Conservation (phyloP, 2,888 invertebrate genomes). For the Drosophila tanythrix region DNA sequence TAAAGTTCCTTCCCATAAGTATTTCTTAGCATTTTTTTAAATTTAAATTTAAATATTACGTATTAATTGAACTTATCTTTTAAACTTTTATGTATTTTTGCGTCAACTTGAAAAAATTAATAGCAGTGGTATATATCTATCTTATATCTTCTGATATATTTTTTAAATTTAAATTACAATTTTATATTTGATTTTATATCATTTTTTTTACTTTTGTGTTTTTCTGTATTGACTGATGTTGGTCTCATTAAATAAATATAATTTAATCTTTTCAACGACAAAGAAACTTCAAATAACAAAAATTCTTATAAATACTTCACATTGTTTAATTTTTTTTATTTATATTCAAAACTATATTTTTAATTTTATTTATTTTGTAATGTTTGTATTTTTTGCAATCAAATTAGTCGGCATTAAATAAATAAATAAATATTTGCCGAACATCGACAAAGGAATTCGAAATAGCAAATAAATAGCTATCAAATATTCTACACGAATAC, state of each 20-base stretch:
- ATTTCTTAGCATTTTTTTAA: not conserved
- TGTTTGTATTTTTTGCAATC: not conserved
- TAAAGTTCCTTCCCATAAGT: not conserved
- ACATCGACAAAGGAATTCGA: conserved; percentile 43
- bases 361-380: not conserved
- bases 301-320: no score
- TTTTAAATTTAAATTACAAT: not conserved
- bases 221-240: no score
- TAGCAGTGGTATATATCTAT: not conserved
- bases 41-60: not conserved
- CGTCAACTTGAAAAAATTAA: not conserved
- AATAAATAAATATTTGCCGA: conserved; percentile 13
- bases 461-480: conserved; percentile 15
- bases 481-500: not conserved
- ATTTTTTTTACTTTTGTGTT: no score
- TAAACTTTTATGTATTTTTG: not conserved
- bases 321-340: not conserved
- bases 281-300: conserved; percentile 42
- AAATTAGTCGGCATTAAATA: not conserved
- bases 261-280: conserved; percentile 10
- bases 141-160: not conserved
- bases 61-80: not conserved
- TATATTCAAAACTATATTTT: not conserved
- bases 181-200: no score
- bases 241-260: not conserved